phyloP scores from a whole-genome alignment of 2,888 invertebrate species.

The Crioceris asparagi region DNA sequence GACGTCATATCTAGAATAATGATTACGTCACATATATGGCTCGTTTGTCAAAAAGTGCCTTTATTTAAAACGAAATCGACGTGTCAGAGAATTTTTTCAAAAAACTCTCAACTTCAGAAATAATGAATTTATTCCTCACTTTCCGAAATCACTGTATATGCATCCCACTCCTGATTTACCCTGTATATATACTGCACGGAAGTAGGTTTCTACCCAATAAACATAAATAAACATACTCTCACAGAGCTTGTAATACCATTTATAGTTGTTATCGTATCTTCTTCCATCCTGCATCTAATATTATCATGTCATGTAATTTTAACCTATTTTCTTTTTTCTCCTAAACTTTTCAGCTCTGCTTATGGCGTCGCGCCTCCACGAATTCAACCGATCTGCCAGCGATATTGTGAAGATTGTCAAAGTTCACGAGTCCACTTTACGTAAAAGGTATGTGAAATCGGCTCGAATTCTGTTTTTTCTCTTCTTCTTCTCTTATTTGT shows the following conservation, averaged over 20 bases:
- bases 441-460: constrained; percentile 53
- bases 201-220: neutral
- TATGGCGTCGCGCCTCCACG: constrained; percentile 87
- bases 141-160: neutral
- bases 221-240: neutral
- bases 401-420: constrained; percentile 92
- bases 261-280: no score
- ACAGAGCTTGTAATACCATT: no score
- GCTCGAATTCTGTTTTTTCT: constrained; percentile 1
- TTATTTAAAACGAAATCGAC: no score
- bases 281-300: no score
- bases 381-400: constrained; percentile 73
- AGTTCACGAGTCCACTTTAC: constrained; percentile 86
- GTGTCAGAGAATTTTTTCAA: neutral
- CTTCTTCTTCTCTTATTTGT: no score
- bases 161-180: neutral
- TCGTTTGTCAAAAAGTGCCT: no score
- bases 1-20: no score
- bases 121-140: no score
- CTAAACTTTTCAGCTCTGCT: constrained; percentile 59
- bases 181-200: neutral
- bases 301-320: no score
- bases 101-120: neutral
- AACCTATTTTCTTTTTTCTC: constrained; percentile 1
- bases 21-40: no score